A percentile compares a stretch with the other conserved stretches of the same genome.
phyloP scores from a whole-genome alignment of 2,113 vertebrate species.

The Chlamydotis undulata region DNA sequence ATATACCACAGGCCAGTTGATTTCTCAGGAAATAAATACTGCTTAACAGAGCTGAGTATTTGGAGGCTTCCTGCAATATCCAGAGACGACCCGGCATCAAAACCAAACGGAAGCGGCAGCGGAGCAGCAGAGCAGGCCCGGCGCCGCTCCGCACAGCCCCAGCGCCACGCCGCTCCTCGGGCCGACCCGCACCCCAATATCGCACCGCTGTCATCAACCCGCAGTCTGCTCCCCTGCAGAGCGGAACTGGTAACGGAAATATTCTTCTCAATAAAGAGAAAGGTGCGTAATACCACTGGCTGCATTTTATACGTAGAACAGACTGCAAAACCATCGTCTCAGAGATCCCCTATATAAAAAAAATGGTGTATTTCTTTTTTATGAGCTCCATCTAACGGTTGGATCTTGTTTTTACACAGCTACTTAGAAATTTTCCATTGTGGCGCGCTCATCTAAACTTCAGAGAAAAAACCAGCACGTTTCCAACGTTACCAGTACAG shows the following conservation, averaged over 20 bases:
- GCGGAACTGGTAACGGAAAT: fast-evolving
- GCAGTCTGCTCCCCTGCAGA: fast-evolving
- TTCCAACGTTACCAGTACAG: fast-evolving
- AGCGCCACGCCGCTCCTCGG: too few relatives aligned
- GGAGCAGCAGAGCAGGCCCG: not conserved
- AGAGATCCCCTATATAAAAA: not conserved
- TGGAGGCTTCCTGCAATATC: not conserved
- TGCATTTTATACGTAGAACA: not conserved
- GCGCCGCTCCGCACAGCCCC: too few relatives aligned
- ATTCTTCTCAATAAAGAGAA: not conserved
- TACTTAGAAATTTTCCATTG: not conserved
- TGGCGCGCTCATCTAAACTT: not conserved
- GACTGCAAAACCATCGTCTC: not conserved
- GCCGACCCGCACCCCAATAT: too few relatives aligned
- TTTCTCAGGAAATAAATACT: not conserved
- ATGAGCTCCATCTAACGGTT: constrained; percentile 77
- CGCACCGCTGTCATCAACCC: too few relatives aligned
- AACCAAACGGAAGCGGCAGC: too few relatives aligned
- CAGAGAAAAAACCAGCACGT: not conserved
- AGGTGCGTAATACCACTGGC: fast-evolving
- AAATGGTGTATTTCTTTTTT: constrained; percentile 37
- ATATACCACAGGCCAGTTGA: not conserved
- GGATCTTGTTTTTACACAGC: constrained; percentile 48
- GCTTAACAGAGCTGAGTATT: too few relatives aligned
- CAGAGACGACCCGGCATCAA: not conserved